A percentile compares a stretch with the other conserved stretches of the same genome.
Conservation (phyloP, 2,888 invertebrate species). For the Spodoptera littoralis region DNA sequence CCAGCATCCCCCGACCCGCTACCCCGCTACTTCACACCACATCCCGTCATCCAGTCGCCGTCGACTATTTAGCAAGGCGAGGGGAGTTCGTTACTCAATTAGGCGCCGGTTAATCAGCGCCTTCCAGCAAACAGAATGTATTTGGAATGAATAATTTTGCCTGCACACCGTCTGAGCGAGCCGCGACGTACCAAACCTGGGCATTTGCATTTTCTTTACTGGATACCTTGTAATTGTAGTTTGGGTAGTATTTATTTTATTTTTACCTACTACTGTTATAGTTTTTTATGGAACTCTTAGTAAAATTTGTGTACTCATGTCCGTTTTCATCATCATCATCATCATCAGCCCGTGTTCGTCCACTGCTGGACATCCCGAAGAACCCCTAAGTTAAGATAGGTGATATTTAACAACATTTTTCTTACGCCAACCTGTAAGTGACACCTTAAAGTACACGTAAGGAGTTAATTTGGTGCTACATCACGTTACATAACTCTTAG, state of each 20-base stretch:
- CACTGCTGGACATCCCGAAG: too few species aligned
- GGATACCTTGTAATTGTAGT: conserved; percentile 7
- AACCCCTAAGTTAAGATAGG: too few species aligned
- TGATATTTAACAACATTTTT: too few species aligned
- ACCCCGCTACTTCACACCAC: conserved; percentile 27
- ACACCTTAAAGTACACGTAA: too few species aligned
- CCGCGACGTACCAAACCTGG: conserved; percentile 33
- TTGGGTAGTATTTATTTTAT: neutral
- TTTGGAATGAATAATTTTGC: conserved; percentile 75
- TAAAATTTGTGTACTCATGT: too few species aligned
- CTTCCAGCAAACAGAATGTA: conserved; percentile 80
- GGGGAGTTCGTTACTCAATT: conserved; percentile 86
- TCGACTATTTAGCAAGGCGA: conserved; percentile 81
- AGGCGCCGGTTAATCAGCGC: conserved; percentile 83
- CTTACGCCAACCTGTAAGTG: too few species aligned
- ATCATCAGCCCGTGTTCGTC: too few species aligned
- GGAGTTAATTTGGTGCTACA: too few species aligned
- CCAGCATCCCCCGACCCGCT: conserved; percentile 39
- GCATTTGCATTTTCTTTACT: conserved; percentile 57
- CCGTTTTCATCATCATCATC: too few species aligned
- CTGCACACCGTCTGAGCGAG: conserved; percentile 56
- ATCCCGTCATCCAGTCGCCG: conserved; percentile 61
- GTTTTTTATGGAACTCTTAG: too few species aligned
- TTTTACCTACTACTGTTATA: too few species aligned
- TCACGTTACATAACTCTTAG: too few species aligned